Percentiles rank a stretch among this genome's conserved stretches.
Conservation (phyloP, 2,888 invertebrate species). For the Sarcophaga rosellei region DNA sequence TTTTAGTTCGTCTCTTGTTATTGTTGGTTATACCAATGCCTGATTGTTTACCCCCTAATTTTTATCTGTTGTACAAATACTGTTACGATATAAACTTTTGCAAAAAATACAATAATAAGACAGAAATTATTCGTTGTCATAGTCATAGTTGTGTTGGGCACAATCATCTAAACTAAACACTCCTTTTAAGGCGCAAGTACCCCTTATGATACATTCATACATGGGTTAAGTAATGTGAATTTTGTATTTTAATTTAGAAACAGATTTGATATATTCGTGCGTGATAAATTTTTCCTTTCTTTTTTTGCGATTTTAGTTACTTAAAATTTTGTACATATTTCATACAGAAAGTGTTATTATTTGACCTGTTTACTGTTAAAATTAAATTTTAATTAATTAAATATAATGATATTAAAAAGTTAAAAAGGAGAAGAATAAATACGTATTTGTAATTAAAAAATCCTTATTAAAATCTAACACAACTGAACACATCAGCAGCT, state of each 20-base stretch:
- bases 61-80: conserved; percentile 17
- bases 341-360: too few relatives aligned
- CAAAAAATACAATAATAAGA: background rate
- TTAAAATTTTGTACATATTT: too few relatives aligned
- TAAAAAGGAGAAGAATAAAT: too few relatives aligned
- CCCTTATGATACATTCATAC: background rate
- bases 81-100: conserved; percentile 33
- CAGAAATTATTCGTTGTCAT: conserved; percentile 19
- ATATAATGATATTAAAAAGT: too few relatives aligned
- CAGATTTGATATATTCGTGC: background rate
- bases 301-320: too few relatives aligned
- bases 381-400: too few relatives aligned
- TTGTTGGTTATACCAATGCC: background rate
- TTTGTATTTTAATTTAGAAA: background rate
- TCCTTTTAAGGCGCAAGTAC: conserved; percentile 20
- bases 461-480: too few relatives aligned
- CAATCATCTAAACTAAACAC: conserved; percentile 41
- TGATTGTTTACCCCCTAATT: conserved; percentile 23
- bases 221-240: background rate
- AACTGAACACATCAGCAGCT: too few relatives aligned
- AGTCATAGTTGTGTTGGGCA: conserved; percentile 29
- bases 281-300: too few relatives aligned
- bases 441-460: too few relatives aligned
- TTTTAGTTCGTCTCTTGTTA: background rate
- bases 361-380: too few relatives aligned